Conservation (phyloP, 2,113 vertebrate species). For the Clarias magur region DNA sequence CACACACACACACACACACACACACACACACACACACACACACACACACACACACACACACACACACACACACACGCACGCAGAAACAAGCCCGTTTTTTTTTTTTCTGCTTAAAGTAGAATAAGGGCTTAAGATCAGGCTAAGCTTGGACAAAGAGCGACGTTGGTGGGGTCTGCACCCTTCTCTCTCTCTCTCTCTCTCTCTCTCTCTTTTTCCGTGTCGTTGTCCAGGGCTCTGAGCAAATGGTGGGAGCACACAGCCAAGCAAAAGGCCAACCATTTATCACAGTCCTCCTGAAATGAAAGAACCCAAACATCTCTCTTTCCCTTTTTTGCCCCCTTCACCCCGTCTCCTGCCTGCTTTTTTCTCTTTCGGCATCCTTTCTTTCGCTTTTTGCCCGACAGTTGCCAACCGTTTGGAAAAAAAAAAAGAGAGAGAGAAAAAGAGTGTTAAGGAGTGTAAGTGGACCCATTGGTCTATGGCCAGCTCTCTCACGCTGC, state of each 20-base stretch:
- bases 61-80: constrained; percentile 31
- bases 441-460: constrained; percentile 33
- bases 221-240: constrained; percentile 81
- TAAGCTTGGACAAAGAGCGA: constrained; percentile 71
- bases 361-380: constrained; percentile 19
- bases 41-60: constrained; percentile 10
- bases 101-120: constrained; percentile 69
- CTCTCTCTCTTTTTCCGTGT: constrained; percentile 59
- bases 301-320: constrained; percentile 96
- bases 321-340: constrained; percentile 51
- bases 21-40: constrained; percentile 22
- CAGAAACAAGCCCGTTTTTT: background rate
- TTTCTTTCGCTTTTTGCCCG: constrained; percentile 80
- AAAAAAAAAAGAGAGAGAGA: constrained; percentile 50
- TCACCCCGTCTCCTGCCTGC: constrained; percentile 38
- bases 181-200: constrained; percentile 31
- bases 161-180: constrained; percentile 67
- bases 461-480: constrained; percentile 72
- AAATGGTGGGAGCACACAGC: constrained; percentile 76
- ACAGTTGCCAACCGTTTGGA: constrained; percentile 77
- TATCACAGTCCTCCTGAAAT: constrained; percentile 90
- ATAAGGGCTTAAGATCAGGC: constrained; percentile 68
- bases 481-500: constrained; percentile 77
- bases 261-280: constrained; percentile 89
- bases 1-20: constrained; percentile 21